These are phyloP conservation scores for Prionailurus viverrinus DNA, from an alignment of 2,113 vertebrate species.

Conservation along the genomic window DNA sequence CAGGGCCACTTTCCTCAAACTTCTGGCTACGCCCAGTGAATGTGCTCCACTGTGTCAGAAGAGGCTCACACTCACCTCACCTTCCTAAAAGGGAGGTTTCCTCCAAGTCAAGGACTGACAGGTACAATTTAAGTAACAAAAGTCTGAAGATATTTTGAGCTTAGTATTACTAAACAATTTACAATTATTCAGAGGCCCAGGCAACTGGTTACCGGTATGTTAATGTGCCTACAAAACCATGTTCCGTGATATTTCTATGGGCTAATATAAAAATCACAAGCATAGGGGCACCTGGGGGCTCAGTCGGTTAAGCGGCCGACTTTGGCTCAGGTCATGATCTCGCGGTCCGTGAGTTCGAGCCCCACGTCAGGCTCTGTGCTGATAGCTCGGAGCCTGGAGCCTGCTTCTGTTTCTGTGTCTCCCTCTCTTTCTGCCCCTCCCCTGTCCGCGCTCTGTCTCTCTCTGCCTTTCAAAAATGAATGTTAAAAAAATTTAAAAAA, in stretches of 20 bases:
- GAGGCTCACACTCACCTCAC: background rate
- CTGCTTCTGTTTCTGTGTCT: too few species aligned
- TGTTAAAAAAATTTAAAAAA: background rate
- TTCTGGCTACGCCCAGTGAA: background rate
- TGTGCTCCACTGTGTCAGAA: background rate
- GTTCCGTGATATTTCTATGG: background rate
- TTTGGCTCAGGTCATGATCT: too few species aligned
- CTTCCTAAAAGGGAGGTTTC: background rate
- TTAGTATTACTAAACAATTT: background rate
- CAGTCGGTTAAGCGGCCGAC: too few species aligned
- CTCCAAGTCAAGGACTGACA: background rate
- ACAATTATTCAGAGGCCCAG: background rate
- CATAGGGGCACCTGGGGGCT: background rate
- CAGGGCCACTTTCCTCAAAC: background rate
- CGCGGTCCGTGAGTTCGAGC: too few species aligned
- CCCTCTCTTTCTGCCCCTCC: too few species aligned
- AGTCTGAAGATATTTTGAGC: background rate
- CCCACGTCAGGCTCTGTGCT: too few species aligned
- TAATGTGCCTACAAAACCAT: background rate
- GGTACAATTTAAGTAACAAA: background rate
- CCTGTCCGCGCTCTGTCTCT: too few species aligned
- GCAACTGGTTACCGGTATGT: background rate
- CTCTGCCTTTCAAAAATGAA: too few species aligned
- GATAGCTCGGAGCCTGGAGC: too few species aligned
- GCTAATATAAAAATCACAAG: slow-evolving; percentile 38